Evolutionary conservation across 2,797 vertebrate species (phyloP).

Genomic region (Mycteria americana): DNA sequence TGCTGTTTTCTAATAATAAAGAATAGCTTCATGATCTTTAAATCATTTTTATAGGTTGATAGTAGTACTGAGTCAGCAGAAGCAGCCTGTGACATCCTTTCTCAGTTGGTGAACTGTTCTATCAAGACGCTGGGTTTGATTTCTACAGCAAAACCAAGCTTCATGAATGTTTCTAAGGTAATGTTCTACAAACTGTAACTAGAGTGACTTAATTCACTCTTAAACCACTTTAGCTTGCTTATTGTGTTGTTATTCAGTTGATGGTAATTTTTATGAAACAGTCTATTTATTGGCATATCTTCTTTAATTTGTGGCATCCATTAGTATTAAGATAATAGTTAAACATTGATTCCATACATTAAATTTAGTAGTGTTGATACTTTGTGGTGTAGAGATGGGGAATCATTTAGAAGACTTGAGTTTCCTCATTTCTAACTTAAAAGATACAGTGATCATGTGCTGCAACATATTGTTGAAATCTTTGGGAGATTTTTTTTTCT

Average conservation of each 20-base stretch:
- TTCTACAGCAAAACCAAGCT: conserved; percentile 88
- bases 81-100: conserved; percentile 88
- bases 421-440: neutral
- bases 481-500: neutral
- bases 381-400: neutral
- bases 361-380: neutral
- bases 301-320: neutral
- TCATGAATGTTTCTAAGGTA: conserved; percentile 90
- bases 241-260: neutral
- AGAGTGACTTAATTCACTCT: neutral
- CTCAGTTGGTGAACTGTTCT: conserved; percentile 89
- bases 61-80: conserved; percentile 89
- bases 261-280: neutral
- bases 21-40: neutral
- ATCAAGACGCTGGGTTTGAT: conserved; percentile 88
- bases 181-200: neutral
- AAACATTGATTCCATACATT: neutral
- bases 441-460: neutral
- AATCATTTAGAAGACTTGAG: neutral
- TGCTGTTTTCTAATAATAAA: neutral
- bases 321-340: neutral
- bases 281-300: neutral
- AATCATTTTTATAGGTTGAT: conserved; percentile 80
- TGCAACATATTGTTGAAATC: neutral
- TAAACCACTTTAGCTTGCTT: neutral